Base-by-base conservation (phyloP, 2,113 vertebrate species). In the Grammomys surdaster region DNA sequence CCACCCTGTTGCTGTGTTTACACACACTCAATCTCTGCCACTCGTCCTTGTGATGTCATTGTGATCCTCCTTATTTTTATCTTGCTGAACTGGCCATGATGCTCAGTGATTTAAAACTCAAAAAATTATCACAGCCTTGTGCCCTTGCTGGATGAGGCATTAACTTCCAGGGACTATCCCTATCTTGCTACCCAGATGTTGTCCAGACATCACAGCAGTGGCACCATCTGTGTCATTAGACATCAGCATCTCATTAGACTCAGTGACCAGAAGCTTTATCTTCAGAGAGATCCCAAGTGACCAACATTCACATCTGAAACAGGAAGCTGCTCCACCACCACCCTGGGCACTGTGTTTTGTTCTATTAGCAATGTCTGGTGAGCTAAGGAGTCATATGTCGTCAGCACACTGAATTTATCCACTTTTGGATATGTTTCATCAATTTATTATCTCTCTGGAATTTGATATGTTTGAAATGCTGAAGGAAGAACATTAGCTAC, bases 41-140 rank as follows among this genome's bases (percentile, higher is more conserved):
- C 22, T 8, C 9, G 14, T 3, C 0, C 13, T 3, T 26, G 70
- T n/a, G 1, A 33, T 40, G 14, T 3, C 0, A 17, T 3, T 26
- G 70, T n/a, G 1, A 33, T 40, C 17, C 48, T 70, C 5, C 65
- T 88, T 94, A 31, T 43, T 82, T 46, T 93, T 33, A 76, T 69
- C 24, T 46, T 89, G 70, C 40, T 93, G 16, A 43, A 24, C 7
- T 93, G 65, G 10, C 17, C 5, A 60, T 73, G 33, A 36, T 63
- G 94, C 89, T 43, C 73, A 43, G 22, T 22, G 36, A 12, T 72
- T 86, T 96, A 60, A 40, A 87, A 33, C 9, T 77, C 31, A 51
- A n/a, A 31, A 2, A 92, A 9, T 36, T 48, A 63, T 9, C 10
- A 4, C 11, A 26, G 8, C 1, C 11, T 60, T 48, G 58, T 92